Conservation (phyloP, 2,888 invertebrate genomes). For the Blastobasis adustella region DNA sequence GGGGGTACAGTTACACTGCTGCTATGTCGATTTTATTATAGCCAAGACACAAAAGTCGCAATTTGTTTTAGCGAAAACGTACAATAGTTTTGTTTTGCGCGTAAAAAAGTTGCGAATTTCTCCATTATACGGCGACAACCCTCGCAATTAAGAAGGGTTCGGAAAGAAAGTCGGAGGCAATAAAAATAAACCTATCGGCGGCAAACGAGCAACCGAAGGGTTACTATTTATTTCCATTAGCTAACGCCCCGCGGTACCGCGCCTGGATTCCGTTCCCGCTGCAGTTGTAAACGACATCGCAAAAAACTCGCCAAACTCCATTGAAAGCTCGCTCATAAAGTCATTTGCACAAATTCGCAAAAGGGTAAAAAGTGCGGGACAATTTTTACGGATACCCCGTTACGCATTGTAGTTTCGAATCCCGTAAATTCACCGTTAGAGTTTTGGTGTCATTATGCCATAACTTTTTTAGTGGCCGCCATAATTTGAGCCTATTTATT, state of each 20-base stretch:
- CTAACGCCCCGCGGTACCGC: slow-evolving; percentile 43
- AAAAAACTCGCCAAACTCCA: slow-evolving; percentile 47
- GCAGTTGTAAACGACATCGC: slow-evolving; percentile 49
- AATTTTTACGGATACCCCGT: slow-evolving; percentile 54
- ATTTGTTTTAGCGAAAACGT: too few species aligned
- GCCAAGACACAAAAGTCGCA: too few species aligned
- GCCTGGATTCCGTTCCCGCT: slow-evolving; percentile 34
- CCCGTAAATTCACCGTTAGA: slow-evolving; percentile 35
- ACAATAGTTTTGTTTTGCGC: too few species aligned
- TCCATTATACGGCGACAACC: slow-evolving; percentile 45
- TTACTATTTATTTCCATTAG: slow-evolving; percentile 65
- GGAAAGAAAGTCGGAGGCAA: slow-evolving; percentile 61
- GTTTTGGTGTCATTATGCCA: slow-evolving; percentile 10
- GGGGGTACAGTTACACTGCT: too few species aligned
- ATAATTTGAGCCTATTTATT: background rate
- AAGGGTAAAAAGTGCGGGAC: slow-evolving; percentile 51
- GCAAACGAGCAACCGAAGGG: slow-evolving; percentile 64
- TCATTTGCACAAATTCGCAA: slow-evolving; percentile 73
- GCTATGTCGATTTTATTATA: too few species aligned
- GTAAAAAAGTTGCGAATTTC: slow-evolving; percentile 36
- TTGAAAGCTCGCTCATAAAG: slow-evolving; percentile 61
- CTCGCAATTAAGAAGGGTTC: slow-evolving; percentile 61
- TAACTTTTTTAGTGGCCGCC: background rate
- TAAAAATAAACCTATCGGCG: slow-evolving; percentile 71
- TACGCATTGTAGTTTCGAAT: slow-evolving; percentile 42